phyloP scores from a whole-genome alignment of 2,797 vertebrate genomes.

The Trichosurus vulpecula region DNA sequence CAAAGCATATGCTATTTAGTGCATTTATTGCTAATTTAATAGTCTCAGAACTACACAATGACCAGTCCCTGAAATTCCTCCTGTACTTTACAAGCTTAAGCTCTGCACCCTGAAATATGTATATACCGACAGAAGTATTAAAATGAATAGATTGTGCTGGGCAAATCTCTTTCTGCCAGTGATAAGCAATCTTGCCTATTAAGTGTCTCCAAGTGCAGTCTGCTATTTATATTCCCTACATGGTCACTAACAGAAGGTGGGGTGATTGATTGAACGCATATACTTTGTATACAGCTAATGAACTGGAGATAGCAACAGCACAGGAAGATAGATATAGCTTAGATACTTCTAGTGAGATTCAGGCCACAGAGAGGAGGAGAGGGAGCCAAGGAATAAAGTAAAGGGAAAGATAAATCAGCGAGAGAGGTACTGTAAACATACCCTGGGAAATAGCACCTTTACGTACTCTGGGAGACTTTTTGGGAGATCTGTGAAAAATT shows the following conservation, averaged over 20 bases:
- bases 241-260: accelerated
- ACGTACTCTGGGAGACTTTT: not conserved
- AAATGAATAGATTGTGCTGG: constrained; percentile 44
- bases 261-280: constrained; percentile 39
- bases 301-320: constrained; percentile 55
- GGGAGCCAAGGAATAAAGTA: constrained; percentile 19
- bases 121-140: not conserved
- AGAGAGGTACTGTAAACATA: constrained; percentile 10
- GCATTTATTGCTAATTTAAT: constrained; percentile 17
- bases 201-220: constrained; percentile 36
- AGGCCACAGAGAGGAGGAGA: constrained; percentile 64
- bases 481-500: not conserved
- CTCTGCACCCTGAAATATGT: not conserved
- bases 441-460: constrained; percentile 15
- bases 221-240: constrained; percentile 23
- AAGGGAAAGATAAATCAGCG: constrained; percentile 51
- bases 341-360: constrained; percentile 62
- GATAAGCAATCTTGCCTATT: constrained; percentile 62
- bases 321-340: constrained; percentile 65
- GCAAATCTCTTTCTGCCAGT: constrained; percentile 57
- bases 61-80: constrained; percentile 54
- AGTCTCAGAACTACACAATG: not conserved
- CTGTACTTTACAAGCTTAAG: not conserved
- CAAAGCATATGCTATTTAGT: not conserved
- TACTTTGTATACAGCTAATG: constrained; percentile 59